phyloP scores from a whole-genome alignment of 2,797 vertebrate species.

The Chrosomus eos region DNA sequence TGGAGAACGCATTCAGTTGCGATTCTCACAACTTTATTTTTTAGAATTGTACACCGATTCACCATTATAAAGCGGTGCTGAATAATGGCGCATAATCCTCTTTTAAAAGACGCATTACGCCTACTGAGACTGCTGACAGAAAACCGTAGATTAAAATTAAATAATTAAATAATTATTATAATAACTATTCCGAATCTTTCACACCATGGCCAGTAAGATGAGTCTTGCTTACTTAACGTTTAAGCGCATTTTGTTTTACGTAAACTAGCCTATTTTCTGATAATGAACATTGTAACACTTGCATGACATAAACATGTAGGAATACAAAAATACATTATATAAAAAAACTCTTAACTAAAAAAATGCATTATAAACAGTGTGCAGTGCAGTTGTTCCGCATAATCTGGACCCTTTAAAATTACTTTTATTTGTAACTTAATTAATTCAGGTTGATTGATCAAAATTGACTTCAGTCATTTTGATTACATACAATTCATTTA shows the following conservation, averaged over 20 bases:
- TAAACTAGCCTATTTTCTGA: neutral
- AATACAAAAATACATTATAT: no score
- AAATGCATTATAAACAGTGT: neutral
- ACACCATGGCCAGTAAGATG: neutral
- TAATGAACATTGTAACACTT: neutral
- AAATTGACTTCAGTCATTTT: no score
- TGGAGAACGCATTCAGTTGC: neutral
- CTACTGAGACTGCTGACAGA: neutral
- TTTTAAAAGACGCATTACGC: slow-evolving; percentile 4
- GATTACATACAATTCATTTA: neutral
- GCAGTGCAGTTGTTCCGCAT: neutral
- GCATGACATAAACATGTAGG: neutral
- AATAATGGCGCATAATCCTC: slow-evolving; percentile 4
- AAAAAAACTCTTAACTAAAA: neutral
- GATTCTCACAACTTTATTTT: neutral
- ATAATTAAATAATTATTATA: neutral
- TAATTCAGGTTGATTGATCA: neutral
- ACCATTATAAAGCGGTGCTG: neutral
- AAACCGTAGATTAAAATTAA: neutral
- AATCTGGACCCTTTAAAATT: neutral
- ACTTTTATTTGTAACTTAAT: neutral
- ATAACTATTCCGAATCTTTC: neutral
- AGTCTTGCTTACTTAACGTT: no score
- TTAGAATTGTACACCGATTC: neutral
- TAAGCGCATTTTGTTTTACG: neutral